A percentile compares a stretch with the other conserved stretches of the same genome.
Conservation (phyloP, 2,113 vertebrate species). For the Clarias macrocephalus region DNA sequence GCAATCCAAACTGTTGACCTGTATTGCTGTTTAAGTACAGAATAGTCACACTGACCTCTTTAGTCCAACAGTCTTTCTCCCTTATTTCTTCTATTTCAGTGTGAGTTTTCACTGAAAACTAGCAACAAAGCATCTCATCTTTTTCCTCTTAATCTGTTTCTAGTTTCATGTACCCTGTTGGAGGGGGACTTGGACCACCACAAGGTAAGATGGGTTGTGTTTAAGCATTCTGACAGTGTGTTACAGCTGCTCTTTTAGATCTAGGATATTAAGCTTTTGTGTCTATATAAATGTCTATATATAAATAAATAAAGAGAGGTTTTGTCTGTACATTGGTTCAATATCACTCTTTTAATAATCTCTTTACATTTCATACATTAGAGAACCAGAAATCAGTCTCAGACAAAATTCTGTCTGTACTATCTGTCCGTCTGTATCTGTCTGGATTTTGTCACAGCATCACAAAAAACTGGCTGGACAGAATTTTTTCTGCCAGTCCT, state of each 20-base stretch:
- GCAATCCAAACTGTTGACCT: background rate
- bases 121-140: slow-evolving; percentile 26
- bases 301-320: no score
- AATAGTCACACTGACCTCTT: background rate
- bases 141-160: slow-evolving; percentile 47
- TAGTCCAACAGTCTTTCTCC: background rate
- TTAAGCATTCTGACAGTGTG: background rate
- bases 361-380: no score
- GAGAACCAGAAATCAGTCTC: no score
- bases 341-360: no score
- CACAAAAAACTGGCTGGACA: no score
- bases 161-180: slow-evolving; percentile 95
- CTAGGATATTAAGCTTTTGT: background rate
- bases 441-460: no score
- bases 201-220: slow-evolving; percentile 79
- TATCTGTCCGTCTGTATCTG: no score
- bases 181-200: slow-evolving; percentile 84
- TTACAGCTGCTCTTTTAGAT: background rate
- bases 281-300: no score
- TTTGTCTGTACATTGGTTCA: no score
- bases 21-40: background rate
- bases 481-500: no score
- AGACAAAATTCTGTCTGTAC: no score
- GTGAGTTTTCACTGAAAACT: background rate
- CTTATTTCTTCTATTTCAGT: no score